Conservation (phyloP, 2,113 vertebrate species). For the Synchiropus splendidus region DNA sequence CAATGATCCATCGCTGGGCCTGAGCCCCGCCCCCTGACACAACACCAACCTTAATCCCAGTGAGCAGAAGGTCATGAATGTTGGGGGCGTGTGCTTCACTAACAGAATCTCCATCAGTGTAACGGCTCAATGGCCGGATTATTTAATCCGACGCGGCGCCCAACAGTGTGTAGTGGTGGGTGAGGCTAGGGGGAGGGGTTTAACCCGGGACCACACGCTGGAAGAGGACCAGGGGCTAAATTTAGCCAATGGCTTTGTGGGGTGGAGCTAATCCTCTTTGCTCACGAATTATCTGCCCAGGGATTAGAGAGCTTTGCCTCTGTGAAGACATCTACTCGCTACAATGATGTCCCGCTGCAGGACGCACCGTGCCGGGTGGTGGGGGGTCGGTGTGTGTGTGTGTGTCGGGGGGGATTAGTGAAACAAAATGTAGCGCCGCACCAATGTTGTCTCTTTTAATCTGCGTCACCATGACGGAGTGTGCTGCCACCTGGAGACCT, state of each 20-base stretch:
- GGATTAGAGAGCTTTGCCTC: conserved; percentile 82
- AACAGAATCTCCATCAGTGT: too few species aligned
- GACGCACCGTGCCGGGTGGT: conserved; percentile 31
- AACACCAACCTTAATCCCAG: too few species aligned
- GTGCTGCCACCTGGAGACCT: too few species aligned
- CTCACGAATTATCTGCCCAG: conserved; percentile 71
- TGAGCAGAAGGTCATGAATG: too few species aligned
- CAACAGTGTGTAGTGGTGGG: conserved; percentile 27
- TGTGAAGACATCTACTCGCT: conserved; percentile 65
- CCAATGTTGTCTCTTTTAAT: too few species aligned
- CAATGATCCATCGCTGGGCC: too few species aligned
- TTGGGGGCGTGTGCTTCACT: not conserved
- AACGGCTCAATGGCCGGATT: not conserved
- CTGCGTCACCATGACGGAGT: too few species aligned
- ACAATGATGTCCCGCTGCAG: conserved; percentile 58
- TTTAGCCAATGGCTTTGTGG: conserved; percentile 77
- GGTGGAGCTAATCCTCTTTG: conserved; percentile 94
- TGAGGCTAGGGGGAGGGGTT: conserved; percentile 33
- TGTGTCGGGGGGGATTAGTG: too few species aligned
- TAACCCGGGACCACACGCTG: conserved; percentile 47
- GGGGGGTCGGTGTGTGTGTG: not conserved
- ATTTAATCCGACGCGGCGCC: conserved; percentile 1
- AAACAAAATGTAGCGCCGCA: too few species aligned
- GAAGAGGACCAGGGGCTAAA: conserved; percentile 64
- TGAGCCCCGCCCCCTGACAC: too few species aligned